Evolutionary conservation across 2,797 vertebrate genomes (phyloP), one percentile per base, ranked within the genome.

Genomic region (Botia almorhae): DNA sequence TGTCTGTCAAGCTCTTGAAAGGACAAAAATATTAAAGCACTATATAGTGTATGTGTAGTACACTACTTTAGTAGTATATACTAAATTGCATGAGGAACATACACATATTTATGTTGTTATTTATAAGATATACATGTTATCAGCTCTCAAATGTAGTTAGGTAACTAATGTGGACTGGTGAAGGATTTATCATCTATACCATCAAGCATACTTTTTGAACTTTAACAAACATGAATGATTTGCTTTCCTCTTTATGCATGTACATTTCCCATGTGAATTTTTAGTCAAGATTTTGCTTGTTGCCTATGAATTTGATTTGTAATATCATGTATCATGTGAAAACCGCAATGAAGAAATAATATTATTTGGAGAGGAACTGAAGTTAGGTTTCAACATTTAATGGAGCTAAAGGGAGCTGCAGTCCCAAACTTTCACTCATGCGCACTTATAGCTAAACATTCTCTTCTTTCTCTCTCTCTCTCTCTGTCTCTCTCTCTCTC

Each of bases 401-500:
- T 53, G 48, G 51, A 74, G 33, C 21, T 12, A 64, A 70, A 21
- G 23, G 69, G 58, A 73, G 19, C 36, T 73, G 13, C 8, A 70
- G 76, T 63, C 12, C 26, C 17, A 21, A 21, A 50, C 36, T 68
- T 67, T 80, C 23, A 36, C 63, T 60, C 77, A 79, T 79, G 68
- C 48, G 69, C 60, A 79, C 16, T 65, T 72, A 26, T 4, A 7
- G n/a, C 67, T 50, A 29, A 48, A 8, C 7, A 26, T 14, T n/a
- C 23, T 72, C 43, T 65, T 16, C 86, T 85, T 87, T 91, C 88
- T 90, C 85, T 89, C 67, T 55, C 33, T 33, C 33, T 33, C 3
- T 33, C 33, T 33, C 33, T 33, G 3, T 33, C 33, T 33, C 33
- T 33, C 33, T 33, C 86, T 85, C 88, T 91, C 88, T 90, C 85